Base-by-base conservation (phyloP, 2,113 vertebrate genomes). In the Laticauda colubrina region DNA sequence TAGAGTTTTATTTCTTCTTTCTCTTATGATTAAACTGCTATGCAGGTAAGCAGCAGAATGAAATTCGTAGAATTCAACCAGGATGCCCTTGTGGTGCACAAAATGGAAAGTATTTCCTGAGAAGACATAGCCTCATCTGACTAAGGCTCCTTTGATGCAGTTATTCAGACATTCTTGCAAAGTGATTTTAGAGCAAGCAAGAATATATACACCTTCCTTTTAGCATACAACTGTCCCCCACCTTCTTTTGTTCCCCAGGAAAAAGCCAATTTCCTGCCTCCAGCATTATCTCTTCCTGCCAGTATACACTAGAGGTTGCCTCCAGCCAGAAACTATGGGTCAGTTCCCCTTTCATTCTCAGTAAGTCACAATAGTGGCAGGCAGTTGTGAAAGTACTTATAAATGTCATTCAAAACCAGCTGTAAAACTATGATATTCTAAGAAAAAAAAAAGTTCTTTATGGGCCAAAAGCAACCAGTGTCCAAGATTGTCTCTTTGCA, bases 211-310 rank as follows among this genome's bases (percentile, higher is more conserved):
- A 90, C 95, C 94, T 95, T 96, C 96, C 95, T 94, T 55, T 0
- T 56, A 45, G 94, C 94, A 96, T 87, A 81, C 29, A 91, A 64
- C 94, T 95, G 48, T 95, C 54, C 54, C 3, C 89, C 92, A 96
- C 90, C 91, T 94, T 92, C 94, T 97, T 95, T 97, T 97, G 97
- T 97, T 97, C 97, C 96, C 93, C 95, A 94, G 93, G 53, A 96
- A 97, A 95, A 91, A 96, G 96, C 94, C 96, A n/a, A 95, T 96
- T 97, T 98, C 98, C 97, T 98, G 96, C 95, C 87, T 45, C 85
- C 91, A 56, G 97, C 95, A 96, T 96, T 98, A 98, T 97, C 96
- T 26, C 96, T 96, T 97, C 97, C 97, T 53, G 94, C 93, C 96
- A 96, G 94, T 55, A 93, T 96, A 96, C 96, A 95, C 87, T 59